phyloP scores from a whole-genome alignment of 2,888 invertebrate genomes.

The Eupithecia subfuscata region DNA sequence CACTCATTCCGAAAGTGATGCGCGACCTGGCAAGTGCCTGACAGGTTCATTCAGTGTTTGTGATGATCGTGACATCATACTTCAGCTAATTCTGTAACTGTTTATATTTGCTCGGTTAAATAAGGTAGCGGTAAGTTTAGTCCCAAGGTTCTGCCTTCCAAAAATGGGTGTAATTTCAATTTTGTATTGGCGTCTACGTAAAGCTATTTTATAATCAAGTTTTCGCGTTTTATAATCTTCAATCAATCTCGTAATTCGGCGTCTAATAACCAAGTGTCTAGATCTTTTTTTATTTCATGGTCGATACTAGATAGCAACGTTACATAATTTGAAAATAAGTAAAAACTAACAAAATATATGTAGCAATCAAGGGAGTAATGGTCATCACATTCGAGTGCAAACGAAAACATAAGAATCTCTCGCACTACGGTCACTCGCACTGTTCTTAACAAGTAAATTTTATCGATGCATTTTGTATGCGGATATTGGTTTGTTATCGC shows the following conservation, averaged over 20 bases:
- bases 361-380: not conserved
- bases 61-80: constrained; percentile 45
- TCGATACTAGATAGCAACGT: not conserved
- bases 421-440: not conserved
- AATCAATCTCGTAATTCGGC: not conserved
- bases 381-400: not conserved
- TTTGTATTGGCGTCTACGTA: not conserved
- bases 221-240: not conserved
- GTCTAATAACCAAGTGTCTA: not conserved
- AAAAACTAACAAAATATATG: not conserved
- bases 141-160: not conserved
- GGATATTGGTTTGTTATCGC: constrained; percentile 72
- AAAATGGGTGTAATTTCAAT: not conserved
- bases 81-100: constrained; percentile 24
- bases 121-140: not conserved
- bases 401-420: not conserved
- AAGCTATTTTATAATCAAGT: not conserved
- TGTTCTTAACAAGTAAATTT: constrained; percentile 3
- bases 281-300: not conserved
- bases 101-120: not conserved
- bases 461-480: constrained; percentile 45
- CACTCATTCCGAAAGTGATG: constrained; percentile 66
- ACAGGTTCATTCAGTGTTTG: constrained; percentile 73
- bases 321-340: not conserved
- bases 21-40: constrained; percentile 70